Evolutionary conservation across 1,140 invertebrate genomes (phyloP).

Genomic region (Drosophila takahashii): DNA sequence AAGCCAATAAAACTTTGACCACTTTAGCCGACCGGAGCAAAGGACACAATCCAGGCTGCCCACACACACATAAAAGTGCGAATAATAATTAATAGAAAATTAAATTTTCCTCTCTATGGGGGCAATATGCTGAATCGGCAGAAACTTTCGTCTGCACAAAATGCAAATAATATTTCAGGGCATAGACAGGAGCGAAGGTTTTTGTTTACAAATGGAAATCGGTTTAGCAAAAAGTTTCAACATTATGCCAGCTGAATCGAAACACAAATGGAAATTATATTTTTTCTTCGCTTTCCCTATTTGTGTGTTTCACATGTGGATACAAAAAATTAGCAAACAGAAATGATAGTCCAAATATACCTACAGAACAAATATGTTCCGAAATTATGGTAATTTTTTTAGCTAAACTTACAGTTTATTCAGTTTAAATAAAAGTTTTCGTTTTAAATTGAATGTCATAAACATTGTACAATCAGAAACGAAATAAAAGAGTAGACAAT

Average conservation of each 20-base stretch:
- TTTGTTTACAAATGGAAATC: slow-evolving; percentile 44
- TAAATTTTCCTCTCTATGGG: slow-evolving; percentile 48
- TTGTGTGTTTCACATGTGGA: slow-evolving; percentile 1
- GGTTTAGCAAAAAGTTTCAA: slow-evolving; percentile 40
- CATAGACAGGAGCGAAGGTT: slow-evolving; percentile 19
- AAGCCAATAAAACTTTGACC: slow-evolving; percentile 63
- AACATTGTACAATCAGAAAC: neutral
- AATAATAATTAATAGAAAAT: slow-evolving; percentile 65
- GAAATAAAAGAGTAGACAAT: neutral
- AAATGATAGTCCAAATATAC: slow-evolving; percentile 5
- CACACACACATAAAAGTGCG: slow-evolving; percentile 29
- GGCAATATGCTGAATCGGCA: slow-evolving; percentile 40
- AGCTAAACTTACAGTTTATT: slow-evolving; percentile 10
- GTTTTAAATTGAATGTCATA: neutral
- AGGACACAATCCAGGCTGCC: slow-evolving; percentile 18
- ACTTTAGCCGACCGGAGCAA: slow-evolving; percentile 37
- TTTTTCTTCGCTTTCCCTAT: neutral
- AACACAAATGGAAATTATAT: slow-evolving; percentile 15
- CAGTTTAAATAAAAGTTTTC: neutral
- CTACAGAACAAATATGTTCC: slow-evolving; percentile 14
- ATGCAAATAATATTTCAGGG: slow-evolving; percentile 41
- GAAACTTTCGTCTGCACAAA: slow-evolving; percentile 22
- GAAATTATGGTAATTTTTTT: slow-evolving; percentile 19
- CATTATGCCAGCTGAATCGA: slow-evolving; percentile 6
- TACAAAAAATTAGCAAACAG: slow-evolving; percentile 1